These are phyloP conservation scores for Trichomycterus rosablanca DNA, from an alignment of 2,113 vertebrate genomes.

Conservation along the genomic window DNA sequence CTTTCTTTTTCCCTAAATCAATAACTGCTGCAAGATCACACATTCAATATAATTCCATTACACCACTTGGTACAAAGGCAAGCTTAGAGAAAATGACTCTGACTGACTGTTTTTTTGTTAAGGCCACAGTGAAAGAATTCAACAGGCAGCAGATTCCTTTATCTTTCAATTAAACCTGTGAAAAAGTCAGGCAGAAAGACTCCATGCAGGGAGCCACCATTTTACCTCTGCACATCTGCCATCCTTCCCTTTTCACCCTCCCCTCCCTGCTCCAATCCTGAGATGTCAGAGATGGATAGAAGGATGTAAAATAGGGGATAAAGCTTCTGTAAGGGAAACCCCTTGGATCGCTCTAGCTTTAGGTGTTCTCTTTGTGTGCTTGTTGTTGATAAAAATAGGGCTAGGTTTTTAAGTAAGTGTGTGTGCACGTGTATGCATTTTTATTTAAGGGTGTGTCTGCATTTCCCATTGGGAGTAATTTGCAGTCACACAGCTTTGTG, in stretches of 20 bases:
- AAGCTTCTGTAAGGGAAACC: background rate
- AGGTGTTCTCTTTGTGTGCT: too few relatives aligned
- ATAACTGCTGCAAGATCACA: too few relatives aligned
- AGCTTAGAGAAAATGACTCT: too few relatives aligned
- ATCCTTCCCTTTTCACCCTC: background rate
- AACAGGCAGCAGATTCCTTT: too few relatives aligned
- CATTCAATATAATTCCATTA: conserved; percentile 20
- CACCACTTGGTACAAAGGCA: too few relatives aligned
- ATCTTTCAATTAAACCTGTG: too few relatives aligned
- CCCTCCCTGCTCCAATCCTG: conserved; percentile 43
- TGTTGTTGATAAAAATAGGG: background rate
- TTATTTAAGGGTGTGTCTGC: conserved; percentile 14
- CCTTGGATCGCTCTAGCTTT: too few relatives aligned
- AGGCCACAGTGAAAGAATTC: conserved; percentile 38
- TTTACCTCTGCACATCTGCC: conserved; percentile 22
- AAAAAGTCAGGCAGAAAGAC: conserved; percentile 34
- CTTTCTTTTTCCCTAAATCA: background rate
- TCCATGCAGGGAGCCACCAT: conserved; percentile 28
- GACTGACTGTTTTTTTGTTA: conserved; percentile 3
- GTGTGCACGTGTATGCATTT: conserved; percentile 1
- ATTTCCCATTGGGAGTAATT: conserved; percentile 48
- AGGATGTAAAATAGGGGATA: conserved; percentile 8
- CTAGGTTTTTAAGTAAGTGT: background rate
- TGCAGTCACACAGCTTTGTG: conserved; percentile 35
- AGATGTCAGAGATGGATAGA: conserved; percentile 9